Percentiles rank a stretch among this genome's conserved stretches.
These are phyloP conservation scores for Scopus umbretta DNA, from an alignment of 2,113 vertebrate genomes.

Conservation along the genomic window DNA sequence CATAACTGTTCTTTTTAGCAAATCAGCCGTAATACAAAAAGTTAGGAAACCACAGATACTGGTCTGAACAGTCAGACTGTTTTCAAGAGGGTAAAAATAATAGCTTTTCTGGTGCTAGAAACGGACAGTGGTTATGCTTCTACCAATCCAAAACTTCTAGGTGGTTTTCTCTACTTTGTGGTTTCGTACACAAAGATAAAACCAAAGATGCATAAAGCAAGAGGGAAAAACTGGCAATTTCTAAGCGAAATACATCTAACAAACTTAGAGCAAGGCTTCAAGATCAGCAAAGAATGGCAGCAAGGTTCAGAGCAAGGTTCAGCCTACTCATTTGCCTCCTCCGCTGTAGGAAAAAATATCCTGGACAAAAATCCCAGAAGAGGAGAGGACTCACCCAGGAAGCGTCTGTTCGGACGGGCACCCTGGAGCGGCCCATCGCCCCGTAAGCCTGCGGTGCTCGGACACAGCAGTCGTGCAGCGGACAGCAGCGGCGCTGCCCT, in stretches of 20 bases:
- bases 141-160: not conserved
- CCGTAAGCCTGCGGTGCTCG: no score
- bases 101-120: not conserved
- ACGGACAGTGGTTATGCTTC: not conserved
- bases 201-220: not conserved
- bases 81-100: not conserved
- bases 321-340: not conserved
- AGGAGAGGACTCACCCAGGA: not conserved
- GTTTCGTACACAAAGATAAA: not conserved
- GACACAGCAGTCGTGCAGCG: no score
- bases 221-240: not conserved
- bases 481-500: no score
- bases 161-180: not conserved
- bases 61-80: not conserved
- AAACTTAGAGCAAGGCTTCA: not conserved
- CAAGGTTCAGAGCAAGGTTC: not conserved
- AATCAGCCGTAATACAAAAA: not conserved
- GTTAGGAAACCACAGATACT: not conserved
- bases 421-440: not conserved
- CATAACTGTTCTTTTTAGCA: not conserved
- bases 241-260: not conserved
- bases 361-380: no score
- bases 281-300: not conserved
- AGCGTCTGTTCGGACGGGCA: not conserved
- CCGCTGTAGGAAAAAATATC: rapidly evolving